A percentile compares a stretch with the other conserved stretches of the same genome.
phyloP scores from a whole-genome alignment of 1,140 invertebrate species.

The Phymastichus coffea region DNA sequence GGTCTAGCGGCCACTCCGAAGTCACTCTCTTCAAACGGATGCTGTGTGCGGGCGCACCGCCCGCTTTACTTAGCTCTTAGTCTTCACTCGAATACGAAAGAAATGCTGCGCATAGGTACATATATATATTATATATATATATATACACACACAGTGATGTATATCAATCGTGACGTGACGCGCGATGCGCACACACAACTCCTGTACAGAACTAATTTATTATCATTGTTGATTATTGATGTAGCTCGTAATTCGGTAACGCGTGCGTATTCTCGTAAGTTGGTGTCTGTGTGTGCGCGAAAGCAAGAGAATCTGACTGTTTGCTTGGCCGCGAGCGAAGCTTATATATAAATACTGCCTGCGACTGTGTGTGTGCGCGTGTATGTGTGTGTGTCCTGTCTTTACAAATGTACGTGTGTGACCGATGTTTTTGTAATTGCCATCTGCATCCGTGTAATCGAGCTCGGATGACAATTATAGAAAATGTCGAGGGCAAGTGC shows the following conservation, averaged over 20 bases:
- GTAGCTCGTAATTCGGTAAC: no score
- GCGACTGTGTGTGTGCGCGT: conserved; percentile 7
- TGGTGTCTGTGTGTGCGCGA: conserved; percentile 26
- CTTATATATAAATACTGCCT: conserved; percentile 19
- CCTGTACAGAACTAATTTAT: conserved; percentile 59
- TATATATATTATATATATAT: neutral
- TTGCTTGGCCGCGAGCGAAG: neutral
- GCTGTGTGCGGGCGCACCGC: conserved; percentile 39
- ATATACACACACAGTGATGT: neutral
- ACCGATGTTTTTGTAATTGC: conserved; percentile 8
- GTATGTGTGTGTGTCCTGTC: neutral
- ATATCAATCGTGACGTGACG: conserved; percentile 31
- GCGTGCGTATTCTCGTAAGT: no score
- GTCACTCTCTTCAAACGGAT: conserved; percentile 31
- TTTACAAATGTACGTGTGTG: no score
- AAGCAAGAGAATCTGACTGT: conserved; percentile 23
- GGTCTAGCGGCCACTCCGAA: conserved; percentile 61
- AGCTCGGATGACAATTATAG: conserved; percentile 12
- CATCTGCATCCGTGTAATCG: neutral
- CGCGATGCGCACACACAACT: no score
- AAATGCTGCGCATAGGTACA: no score
- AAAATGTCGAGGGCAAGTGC: neutral
- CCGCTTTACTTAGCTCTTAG: conserved; percentile 40
- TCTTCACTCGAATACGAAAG: conserved; percentile 29
- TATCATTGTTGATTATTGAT: conserved; percentile 58